Evolutionary conservation across 2,113 vertebrate species (phyloP), one percentile per base, ranked within the genome.

Genomic region (Tonatia bakeri): DNA sequence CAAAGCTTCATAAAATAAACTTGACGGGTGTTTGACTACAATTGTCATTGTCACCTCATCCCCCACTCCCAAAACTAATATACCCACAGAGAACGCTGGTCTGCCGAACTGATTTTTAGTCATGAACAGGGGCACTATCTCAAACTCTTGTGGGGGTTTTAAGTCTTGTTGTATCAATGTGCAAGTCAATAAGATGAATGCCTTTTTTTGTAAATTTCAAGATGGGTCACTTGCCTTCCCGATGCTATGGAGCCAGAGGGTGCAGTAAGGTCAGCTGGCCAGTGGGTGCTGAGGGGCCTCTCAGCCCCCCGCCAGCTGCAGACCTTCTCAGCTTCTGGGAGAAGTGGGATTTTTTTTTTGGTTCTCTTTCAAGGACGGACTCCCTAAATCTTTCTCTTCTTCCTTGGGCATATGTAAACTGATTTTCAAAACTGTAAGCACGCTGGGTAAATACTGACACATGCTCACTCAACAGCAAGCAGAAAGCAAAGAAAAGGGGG

Each of bases 401-500:
- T 96, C 52, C 80, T 38, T 76, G 33, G 77, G 79, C 86, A 43
- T 97, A 91, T 95, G 89, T 96, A 97, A 96, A 97, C 93, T 88
- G 86, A 67, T 83, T 73, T 94, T 91, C 77, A 84, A 86, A 83
- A 43, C 64, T 56, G 80, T 91, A 86, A 93, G 84, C 0, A 56
- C 45, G 52, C 79, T 95, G n/a, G 36, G 95, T 97, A 98, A 97
- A 98, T 94, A 97, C 70, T 95, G 75, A 84, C 40, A 92, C 43
- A 24, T 59, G 56, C 56, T 59, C 56, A 59, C 56, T 59, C 56
- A 88, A 13, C 80, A 89, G 89, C 84, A 95, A 83, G 56, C 50
- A 65, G 77, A 97, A 91, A 97, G 96, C 94, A 98, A 98, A 97
- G 96, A 93, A 87, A 95, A 83, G 56, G 86, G 69, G 69, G 73